Evolutionary conservation across 2,797 vertebrate species (phyloP).

Genomic region (Vespertilio murinus): DNA sequence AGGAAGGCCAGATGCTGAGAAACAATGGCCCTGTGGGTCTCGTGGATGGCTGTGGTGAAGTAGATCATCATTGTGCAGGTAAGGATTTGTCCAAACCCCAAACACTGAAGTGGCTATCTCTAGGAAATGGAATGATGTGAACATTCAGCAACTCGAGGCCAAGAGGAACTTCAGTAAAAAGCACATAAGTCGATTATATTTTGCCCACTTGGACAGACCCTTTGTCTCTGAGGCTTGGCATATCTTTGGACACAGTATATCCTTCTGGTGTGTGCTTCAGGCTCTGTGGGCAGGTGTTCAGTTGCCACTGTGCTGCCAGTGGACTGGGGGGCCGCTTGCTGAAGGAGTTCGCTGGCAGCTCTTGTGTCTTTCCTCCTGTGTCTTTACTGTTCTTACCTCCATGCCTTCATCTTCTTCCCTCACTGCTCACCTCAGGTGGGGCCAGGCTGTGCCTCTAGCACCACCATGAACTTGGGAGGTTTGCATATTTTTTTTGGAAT

Average conservation of each 20-base stretch:
- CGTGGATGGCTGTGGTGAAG: neutral
- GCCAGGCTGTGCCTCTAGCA: neutral
- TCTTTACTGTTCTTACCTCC: neutral
- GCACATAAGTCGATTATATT: neutral
- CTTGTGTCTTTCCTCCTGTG: neutral
- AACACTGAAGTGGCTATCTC: neutral
- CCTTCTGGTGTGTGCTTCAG: neutral
- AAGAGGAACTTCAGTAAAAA: neutral
- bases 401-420: neutral
- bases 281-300: neutral
- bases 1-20: neutral
- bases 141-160: neutral
- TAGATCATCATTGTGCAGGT: neutral
- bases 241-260: neutral
- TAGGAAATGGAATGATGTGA: neutral
- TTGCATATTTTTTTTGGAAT: neutral
- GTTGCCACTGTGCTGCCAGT: accelerated
- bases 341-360: neutral
- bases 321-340: neutral
- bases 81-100: neutral
- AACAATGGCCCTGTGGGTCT: neutral
- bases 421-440: neutral
- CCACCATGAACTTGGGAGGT: neutral
- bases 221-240: neutral
- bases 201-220: neutral